These are phyloP conservation scores for Tragelaphus strepsiceros DNA, from an alignment of 2,113 vertebrate species.

Conservation along the genomic window DNA sequence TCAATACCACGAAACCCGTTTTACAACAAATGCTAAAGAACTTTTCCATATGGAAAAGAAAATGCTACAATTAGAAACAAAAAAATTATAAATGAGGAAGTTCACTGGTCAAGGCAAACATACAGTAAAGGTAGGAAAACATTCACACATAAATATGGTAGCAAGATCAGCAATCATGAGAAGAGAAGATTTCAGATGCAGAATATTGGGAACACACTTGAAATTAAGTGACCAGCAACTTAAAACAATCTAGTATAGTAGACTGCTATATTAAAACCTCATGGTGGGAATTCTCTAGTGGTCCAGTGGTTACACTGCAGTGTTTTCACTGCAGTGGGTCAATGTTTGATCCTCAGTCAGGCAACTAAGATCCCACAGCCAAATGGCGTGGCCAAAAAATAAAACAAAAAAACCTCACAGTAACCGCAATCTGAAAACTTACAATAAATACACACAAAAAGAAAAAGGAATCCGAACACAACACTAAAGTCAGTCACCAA, in stretches of 20 bases:
- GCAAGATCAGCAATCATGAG: neutral
- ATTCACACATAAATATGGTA: neutral
- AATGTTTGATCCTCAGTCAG: neutral
- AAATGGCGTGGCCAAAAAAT: rapidly evolving
- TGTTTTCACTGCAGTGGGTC: neutral
- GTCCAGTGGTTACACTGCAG: neutral
- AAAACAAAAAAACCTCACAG: neutral
- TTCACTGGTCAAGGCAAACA: neutral
- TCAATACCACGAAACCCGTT: neutral
- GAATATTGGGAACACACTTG: neutral
- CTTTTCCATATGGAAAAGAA: neutral
- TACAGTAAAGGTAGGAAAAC: neutral
- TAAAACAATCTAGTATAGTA: neutral
- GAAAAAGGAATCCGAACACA: neutral
- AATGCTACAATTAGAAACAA: neutral
- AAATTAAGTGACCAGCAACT: neutral
- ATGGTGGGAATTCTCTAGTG: neutral
- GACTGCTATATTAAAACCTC: neutral
- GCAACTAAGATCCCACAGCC: neutral
- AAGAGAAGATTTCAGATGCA: neutral
- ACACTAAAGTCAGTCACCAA: neutral
- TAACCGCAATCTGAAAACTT: neutral
- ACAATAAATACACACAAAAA: neutral
- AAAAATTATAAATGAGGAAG: neutral
- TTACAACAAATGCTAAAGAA: neutral